Conservation (phyloP, 2,888 invertebrate genomes). For the Aleiodes testaceus region DNA sequence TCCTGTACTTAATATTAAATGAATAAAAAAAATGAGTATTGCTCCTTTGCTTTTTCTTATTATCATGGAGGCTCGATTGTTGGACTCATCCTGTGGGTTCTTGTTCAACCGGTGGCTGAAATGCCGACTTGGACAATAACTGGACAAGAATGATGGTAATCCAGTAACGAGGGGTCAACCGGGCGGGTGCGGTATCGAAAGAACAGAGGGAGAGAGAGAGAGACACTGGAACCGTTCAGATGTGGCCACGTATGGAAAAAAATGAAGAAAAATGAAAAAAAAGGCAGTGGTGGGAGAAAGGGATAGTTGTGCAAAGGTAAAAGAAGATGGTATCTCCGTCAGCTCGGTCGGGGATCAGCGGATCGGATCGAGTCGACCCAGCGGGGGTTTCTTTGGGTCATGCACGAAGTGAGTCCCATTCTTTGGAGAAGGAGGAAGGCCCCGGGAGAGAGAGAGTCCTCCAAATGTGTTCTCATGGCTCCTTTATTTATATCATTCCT, state of each 20-base stretch:
- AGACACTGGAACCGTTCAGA: slow-evolving; percentile 42
- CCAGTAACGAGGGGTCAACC: slow-evolving; percentile 49
- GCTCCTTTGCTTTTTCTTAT: no score
- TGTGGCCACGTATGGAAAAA: slow-evolving; percentile 23
- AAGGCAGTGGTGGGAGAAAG: slow-evolving; percentile 48
- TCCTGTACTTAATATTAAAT: slow-evolving; percentile 33
- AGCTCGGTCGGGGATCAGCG: slow-evolving; percentile 71
- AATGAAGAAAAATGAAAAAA: slow-evolving; percentile 6
- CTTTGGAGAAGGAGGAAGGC: slow-evolving; percentile 51
- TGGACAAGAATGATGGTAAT: slow-evolving; percentile 51
- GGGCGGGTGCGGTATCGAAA: slow-evolving; percentile 39
- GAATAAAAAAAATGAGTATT: background rate
- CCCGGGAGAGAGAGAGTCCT: slow-evolving; percentile 19
- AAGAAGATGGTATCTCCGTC: slow-evolving; percentile 70
- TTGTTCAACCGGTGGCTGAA: slow-evolving; percentile 34
- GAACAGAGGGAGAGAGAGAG: slow-evolving; percentile 32
- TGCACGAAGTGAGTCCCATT: slow-evolving; percentile 70
- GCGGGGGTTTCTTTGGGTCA: slow-evolving; percentile 73
- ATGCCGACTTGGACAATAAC: slow-evolving; percentile 43
- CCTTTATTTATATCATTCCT: slow-evolving; percentile 59
- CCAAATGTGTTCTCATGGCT: slow-evolving; percentile 47
- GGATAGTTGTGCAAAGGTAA: slow-evolving; percentile 60
- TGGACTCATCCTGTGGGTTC: background rate
- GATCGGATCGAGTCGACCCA: slow-evolving; percentile 70
- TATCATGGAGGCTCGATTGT: no score